phyloP scores from a whole-genome alignment of 2,797 vertebrate genomes.

The Ataeniobius toweri region DNA sequence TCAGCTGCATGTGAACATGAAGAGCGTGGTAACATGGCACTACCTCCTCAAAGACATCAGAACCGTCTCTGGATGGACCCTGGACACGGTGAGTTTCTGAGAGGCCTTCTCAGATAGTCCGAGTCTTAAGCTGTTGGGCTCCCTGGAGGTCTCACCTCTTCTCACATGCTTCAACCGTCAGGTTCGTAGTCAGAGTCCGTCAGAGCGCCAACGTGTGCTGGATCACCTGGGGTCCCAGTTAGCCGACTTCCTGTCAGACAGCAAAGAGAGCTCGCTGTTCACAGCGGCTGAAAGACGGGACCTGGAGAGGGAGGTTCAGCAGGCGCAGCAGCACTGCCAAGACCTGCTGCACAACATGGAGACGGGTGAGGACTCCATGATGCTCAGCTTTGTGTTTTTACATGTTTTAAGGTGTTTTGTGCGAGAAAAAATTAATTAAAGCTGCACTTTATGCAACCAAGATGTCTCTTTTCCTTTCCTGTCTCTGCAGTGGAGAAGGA shows the following conservation, averaged over 20 bases:
- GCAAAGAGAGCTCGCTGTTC: slow-evolving; percentile 90
- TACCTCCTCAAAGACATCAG: slow-evolving; percentile 91
- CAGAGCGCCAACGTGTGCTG: slow-evolving; percentile 87
- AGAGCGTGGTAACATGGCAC: slow-evolving; percentile 96
- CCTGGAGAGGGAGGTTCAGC: slow-evolving; percentile 87
- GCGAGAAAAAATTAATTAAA: background rate
- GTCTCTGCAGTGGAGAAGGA: slow-evolving; percentile 89
- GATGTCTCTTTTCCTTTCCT: background rate
- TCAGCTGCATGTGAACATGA: slow-evolving; percentile 96
- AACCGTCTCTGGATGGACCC: slow-evolving; percentile 87
- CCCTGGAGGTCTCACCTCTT: background rate
- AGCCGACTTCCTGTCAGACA: slow-evolving; percentile 92
- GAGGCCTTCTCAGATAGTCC: background rate
- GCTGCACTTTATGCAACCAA: too few relatives aligned
- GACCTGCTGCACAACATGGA: slow-evolving; percentile 90
- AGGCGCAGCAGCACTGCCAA: slow-evolving; percentile 86
- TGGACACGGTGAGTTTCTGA: slow-evolving; percentile 79
- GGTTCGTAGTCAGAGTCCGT: slow-evolving; percentile 84
- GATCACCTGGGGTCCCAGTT: slow-evolving; percentile 88
- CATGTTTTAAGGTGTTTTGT: background rate
- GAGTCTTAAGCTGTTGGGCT: too few relatives aligned
- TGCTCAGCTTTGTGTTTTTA: background rate
- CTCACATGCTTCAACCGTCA: slow-evolving; percentile 49
- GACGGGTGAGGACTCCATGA: slow-evolving; percentile 80
- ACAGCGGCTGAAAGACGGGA: slow-evolving; percentile 82